phyloP scores from a whole-genome alignment of 1,140 invertebrate species.

The Colletes gigas region DNA sequence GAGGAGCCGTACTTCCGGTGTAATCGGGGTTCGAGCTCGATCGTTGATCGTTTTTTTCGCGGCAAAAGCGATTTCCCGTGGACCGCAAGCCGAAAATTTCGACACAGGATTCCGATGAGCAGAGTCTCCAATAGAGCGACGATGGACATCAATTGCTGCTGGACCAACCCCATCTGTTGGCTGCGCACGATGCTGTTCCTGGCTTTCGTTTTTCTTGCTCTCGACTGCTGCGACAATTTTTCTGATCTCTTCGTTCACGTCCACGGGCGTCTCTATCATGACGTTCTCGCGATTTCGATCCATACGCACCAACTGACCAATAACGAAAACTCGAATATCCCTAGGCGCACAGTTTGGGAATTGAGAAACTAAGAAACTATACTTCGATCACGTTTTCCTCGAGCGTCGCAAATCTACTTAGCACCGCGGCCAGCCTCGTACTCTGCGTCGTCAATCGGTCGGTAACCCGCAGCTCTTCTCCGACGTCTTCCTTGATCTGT shows the following conservation, averaged over 20 bases:
- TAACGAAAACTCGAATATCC: no score
- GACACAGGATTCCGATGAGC: constrained; percentile 42
- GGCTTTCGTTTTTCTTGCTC: constrained; percentile 8
- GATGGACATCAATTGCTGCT: not conserved
- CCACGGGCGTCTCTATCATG: constrained; percentile 69
- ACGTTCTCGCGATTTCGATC: constrained; percentile 71
- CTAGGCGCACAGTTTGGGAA: no score
- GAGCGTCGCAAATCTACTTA: constrained; percentile 61
- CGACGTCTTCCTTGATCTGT: constrained; percentile 72
- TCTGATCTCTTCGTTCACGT: constrained; percentile 73
- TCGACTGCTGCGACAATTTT: constrained; percentile 26
- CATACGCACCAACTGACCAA: constrained; percentile 69
- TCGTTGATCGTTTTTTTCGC: not conserved
- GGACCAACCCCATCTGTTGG: no score
- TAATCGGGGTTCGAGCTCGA: constrained; percentile 17
- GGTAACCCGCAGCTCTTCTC: constrained; percentile 70
- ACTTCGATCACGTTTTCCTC: constrained; percentile 75
- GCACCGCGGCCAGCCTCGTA: constrained; percentile 53
- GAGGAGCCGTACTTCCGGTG: constrained; percentile 63
- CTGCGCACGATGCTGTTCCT: not conserved
- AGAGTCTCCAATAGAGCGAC: not conserved
- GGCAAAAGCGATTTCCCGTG: not conserved
- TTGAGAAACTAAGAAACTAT: not conserved
- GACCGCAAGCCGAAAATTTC: constrained; percentile 40
- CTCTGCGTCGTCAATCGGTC: constrained; percentile 70